Evolutionary conservation across 2,888 invertebrate species (phyloP).

Genomic region (Lacanobia wlatinum): DNA sequence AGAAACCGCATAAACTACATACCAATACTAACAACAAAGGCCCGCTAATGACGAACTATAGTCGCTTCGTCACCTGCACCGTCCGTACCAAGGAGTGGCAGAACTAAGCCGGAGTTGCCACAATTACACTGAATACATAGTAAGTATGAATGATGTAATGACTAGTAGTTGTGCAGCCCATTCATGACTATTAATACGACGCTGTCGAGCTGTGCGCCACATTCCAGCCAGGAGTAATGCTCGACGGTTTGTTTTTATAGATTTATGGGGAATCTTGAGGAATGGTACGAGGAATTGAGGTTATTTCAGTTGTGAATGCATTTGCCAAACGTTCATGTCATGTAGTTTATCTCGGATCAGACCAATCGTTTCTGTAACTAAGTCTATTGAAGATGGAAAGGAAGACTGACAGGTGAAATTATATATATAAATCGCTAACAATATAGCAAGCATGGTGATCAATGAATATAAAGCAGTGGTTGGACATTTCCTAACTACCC

Average conservation of each 20-base stretch:
- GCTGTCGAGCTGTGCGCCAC: constrained; percentile 65
- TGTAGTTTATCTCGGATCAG: not conserved
- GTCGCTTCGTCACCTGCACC: constrained; percentile 5
- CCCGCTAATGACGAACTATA: not conserved
- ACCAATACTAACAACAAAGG: constrained; percentile 1
- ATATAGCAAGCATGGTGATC: not conserved
- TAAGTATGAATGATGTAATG: constrained; percentile 79
- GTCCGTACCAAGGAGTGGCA: constrained; percentile 10
- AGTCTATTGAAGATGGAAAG: not conserved
- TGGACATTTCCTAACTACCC: not conserved
- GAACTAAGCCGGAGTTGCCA: constrained; percentile 66
- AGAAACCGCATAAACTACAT: constrained; percentile 7
- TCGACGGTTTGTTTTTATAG: constrained; percentile 37
- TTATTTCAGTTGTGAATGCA: constrained; percentile 23
- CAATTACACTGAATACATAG: constrained; percentile 66
- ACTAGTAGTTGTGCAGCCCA: constrained; percentile 72
- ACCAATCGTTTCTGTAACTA: not conserved
- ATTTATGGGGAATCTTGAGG: constrained; percentile 34
- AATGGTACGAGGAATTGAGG: constrained; percentile 18
- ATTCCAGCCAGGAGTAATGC: constrained; percentile 40
- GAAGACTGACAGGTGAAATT: not conserved
- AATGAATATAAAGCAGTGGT: not conserved
- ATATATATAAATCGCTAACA: too few species aligned
- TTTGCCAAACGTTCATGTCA: constrained; percentile 14
- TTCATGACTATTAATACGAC: constrained; percentile 79